Conservation (phyloP, 2,797 vertebrate species). For the Microctenopoma steveboyesi region DNA sequence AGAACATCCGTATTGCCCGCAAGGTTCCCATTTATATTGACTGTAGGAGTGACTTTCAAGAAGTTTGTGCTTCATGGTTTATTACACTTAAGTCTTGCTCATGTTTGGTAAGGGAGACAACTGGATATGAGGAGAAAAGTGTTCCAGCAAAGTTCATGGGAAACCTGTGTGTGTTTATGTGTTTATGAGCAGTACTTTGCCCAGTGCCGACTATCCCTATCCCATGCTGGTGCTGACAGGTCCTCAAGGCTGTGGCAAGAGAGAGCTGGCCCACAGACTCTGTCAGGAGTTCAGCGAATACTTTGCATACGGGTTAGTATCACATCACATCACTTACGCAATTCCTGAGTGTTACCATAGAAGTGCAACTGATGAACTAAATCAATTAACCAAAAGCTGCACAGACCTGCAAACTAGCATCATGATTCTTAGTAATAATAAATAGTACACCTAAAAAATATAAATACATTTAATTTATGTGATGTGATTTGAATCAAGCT, state of each 20-base stretch:
- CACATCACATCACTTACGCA: not conserved
- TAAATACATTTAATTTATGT: too few relatives aligned
- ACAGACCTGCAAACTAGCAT: not conserved
- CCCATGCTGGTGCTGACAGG: conserved; percentile 92
- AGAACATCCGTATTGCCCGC: conserved; percentile 53
- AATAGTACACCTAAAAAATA: too few relatives aligned
- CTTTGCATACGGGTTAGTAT: conserved; percentile 90
- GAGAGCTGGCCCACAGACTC: conserved; percentile 88
- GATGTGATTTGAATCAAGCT: too few relatives aligned
- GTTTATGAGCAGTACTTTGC: conserved; percentile 87
- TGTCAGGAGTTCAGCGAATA: conserved; percentile 88
- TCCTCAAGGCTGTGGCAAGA: conserved; percentile 89
- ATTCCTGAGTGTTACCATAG: too few relatives aligned
- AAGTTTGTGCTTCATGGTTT: conserved; percentile 32
- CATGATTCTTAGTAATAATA: not conserved
- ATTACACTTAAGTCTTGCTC: conserved; percentile 17
- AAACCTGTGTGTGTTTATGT: conserved; percentile 34
- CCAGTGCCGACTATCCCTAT: conserved; percentile 84
- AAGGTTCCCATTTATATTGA: conserved; percentile 50
- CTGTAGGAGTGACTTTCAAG: conserved; percentile 31
- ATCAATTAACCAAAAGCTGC: not conserved
- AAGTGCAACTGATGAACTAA: too few relatives aligned
- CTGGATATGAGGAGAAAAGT: conserved; percentile 10
- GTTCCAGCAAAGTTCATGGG: conserved; percentile 9
- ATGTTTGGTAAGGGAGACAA: not conserved